phyloP scores from a whole-genome alignment of 1,140 invertebrate genomes.

The Pteromalus puparum region DNA sequence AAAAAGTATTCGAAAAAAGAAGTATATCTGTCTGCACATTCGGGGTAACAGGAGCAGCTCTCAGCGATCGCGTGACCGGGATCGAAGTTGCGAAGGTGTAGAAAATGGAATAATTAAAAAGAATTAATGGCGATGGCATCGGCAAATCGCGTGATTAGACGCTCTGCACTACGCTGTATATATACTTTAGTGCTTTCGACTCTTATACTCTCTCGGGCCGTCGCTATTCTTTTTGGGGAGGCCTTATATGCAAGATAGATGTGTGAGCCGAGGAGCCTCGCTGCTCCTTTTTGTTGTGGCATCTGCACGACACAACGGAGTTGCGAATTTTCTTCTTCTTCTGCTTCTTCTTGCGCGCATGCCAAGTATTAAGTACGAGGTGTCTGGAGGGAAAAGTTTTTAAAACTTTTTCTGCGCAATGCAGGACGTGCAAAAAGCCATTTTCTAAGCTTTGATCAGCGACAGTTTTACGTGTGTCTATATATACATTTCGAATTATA shows the following conservation, averaged over 20 bases:
- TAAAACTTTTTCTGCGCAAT: constrained; percentile 3
- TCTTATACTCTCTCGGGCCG: neutral
- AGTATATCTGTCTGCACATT: constrained; percentile 31
- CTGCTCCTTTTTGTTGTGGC: neutral
- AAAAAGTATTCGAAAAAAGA: constrained; percentile 44
- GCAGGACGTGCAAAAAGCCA: neutral
- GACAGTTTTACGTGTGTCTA: too few species aligned
- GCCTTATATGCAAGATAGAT: neutral
- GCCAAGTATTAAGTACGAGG: neutral
- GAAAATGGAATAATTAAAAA: constrained; percentile 53
- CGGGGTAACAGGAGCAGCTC: neutral
- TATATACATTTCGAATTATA: too few species aligned
- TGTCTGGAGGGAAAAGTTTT: neutral
- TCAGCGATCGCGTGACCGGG: constrained; percentile 41
- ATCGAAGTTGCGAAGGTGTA: constrained; percentile 44
- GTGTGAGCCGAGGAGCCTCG: neutral
- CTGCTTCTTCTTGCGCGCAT: neutral
- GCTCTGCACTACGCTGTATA: neutral
- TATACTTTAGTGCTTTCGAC: constrained; percentile 32
- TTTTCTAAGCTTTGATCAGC: neutral
- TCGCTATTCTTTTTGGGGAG: neutral
- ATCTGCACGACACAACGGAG: neutral
- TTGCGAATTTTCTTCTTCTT: constrained; percentile 2
- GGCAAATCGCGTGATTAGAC: constrained; percentile 48
- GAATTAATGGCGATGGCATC: constrained; percentile 52